These are phyloP conservation scores for Heliothis virescens DNA, from an alignment of 1,140 invertebrate species.

Conservation along the genomic window DNA sequence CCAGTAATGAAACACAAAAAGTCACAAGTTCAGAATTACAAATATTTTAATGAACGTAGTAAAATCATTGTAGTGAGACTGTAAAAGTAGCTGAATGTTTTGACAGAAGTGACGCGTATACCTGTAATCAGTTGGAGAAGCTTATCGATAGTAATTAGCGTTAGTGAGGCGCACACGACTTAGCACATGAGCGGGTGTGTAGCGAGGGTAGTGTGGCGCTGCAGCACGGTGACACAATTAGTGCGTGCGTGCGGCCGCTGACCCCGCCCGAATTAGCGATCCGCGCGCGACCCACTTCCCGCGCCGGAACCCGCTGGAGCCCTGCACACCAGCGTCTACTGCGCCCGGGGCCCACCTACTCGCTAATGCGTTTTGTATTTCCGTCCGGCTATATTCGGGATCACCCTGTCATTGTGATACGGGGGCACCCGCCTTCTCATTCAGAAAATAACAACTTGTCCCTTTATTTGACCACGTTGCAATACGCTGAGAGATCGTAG, in stretches of 20 bases:
- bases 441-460: too few species aligned
- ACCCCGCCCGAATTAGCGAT: conserved; percentile 70
- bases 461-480: too few species aligned
- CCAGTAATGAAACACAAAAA: too few species aligned
- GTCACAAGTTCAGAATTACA: too few species aligned
- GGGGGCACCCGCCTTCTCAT: not conserved
- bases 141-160: not conserved
- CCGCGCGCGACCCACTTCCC: conserved; percentile 46
- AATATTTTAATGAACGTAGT: too few species aligned
- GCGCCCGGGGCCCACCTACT: not conserved
- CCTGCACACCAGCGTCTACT: not conserved
- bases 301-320: conserved; percentile 35
- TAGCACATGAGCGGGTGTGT: not conserved
- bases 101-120: not conserved
- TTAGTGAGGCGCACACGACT: not conserved
- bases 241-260: conserved; percentile 57
- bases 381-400: conserved; percentile 6
- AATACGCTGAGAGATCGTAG: too few species aligned
- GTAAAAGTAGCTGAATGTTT: too few species aligned
- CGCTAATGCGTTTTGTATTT: not conserved
- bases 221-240: conserved; percentile 59
- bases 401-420: not conserved
- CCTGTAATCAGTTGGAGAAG: not conserved
- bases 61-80: too few species aligned
- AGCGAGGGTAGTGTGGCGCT: conserved; percentile 1